Evolutionary conservation across 2,797 vertebrate species (phyloP).

Genomic region (Acanthurus lineatus): DNA sequence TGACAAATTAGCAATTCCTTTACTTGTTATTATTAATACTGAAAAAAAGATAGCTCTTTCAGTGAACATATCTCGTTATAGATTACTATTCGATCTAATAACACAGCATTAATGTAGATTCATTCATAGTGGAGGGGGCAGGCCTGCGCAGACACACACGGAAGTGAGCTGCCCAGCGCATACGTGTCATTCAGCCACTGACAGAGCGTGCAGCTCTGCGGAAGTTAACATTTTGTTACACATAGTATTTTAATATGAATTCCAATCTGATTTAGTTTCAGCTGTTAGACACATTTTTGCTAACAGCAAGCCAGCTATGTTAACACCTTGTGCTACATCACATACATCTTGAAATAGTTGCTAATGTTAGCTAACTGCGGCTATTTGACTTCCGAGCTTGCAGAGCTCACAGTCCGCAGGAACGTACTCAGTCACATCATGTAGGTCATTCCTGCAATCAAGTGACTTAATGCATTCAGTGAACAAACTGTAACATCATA

Average conservation of each 20-base stretch:
- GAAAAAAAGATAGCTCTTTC: too few species aligned
- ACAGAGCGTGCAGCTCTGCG: slow-evolving; percentile 69
- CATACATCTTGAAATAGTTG: not conserved
- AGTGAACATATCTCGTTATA: too few species aligned
- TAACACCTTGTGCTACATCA: not conserved
- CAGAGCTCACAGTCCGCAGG: slow-evolving; percentile 8
- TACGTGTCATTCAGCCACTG: slow-evolving; percentile 89
- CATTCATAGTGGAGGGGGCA: slow-evolving; percentile 36
- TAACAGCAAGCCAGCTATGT: not conserved
- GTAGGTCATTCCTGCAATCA: not conserved
- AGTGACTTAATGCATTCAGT: slow-evolving; percentile 1
- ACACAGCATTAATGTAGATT: not conserved
- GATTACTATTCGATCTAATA: not conserved
- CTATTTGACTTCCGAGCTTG: slow-evolving; percentile 13
- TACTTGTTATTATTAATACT: too few species aligned
- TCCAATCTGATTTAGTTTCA: accelerated
- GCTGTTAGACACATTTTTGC: not conserved
- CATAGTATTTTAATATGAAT: not conserved
- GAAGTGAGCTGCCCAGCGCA: slow-evolving; percentile 82
- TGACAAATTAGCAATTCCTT: too few species aligned
- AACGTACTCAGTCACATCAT: slow-evolving; percentile 3
- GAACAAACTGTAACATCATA: not conserved
- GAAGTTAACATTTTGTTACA: slow-evolving; percentile 67
- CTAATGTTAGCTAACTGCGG: not conserved
- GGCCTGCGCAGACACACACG: slow-evolving; percentile 72